Evolutionary conservation across 2,797 vertebrate genomes (phyloP).

Genomic region (Crax fasciolata): DNA sequence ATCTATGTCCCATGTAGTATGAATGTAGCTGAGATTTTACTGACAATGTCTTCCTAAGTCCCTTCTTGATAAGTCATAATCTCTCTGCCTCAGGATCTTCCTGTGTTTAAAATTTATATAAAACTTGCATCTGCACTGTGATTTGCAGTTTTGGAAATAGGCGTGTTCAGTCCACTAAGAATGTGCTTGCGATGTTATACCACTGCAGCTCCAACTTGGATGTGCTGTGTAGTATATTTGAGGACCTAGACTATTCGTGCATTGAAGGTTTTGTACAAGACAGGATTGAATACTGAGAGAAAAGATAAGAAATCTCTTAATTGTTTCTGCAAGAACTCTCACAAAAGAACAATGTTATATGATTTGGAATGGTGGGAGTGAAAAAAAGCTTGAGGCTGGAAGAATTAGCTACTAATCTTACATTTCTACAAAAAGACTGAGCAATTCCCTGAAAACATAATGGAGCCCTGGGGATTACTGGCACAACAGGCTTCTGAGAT

Average conservation of each 20-base stretch:
- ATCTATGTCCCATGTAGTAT: neutral
- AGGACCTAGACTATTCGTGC: neutral
- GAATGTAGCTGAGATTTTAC: neutral
- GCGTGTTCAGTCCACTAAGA: neutral
- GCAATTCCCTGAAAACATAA: constrained; percentile 66
- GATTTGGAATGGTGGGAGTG: neutral
- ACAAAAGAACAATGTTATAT: neutral
- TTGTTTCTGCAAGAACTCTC: neutral
- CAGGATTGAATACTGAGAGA: neutral
- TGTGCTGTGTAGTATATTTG: neutral
- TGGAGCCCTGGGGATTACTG: constrained; percentile 65
- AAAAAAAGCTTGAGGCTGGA: constrained; percentile 31
- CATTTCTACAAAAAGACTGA: constrained; percentile 49
- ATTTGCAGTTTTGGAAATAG: neutral
- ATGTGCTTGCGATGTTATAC: neutral
- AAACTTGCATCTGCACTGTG: neutral
- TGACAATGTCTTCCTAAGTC: neutral
- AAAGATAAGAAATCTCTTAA: neutral
- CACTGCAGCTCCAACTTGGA: neutral
- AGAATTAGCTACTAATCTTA: constrained; percentile 56
- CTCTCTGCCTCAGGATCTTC: neutral
- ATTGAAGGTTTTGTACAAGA: neutral
- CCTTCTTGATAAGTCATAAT: neutral
- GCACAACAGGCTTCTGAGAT: constrained; percentile 68
- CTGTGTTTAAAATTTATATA: neutral